Base-by-base conservation (phyloP, 35 echinoderm and acorn worm genomes). In the Amphiura filiformis region DNA sequence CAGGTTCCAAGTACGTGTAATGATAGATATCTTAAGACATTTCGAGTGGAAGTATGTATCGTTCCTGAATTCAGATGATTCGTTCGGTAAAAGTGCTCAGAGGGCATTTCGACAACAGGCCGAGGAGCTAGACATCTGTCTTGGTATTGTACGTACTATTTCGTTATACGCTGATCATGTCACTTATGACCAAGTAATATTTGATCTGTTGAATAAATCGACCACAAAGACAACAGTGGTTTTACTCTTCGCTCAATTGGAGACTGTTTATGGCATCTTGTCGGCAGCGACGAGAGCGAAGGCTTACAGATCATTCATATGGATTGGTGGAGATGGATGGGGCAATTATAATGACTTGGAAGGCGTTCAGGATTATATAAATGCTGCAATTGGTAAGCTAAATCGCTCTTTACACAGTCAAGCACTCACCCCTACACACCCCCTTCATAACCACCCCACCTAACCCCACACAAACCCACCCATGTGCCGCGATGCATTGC, bases 311-410 rank as follows among this genome's bases (percentile, higher is more conserved):
- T 37, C 86, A 3, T 97, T 97, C 38, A 94, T 94, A 40, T 97
- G 95, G 95, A 91, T 97, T 32, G 95, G 91, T 1, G 93, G 95
- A 79, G 92, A 94, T 87, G 95, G 95, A 15, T 97, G 95, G 95
- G 95, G 89, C 13, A 94, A 94, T 76, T 94, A 97, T 76, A 89
- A 84, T 1, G 12, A 83, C 32, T 32, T 92, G 0, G 85, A 77
- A 12, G 82, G 64, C 12, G 40, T 94, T 14, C 56, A 70, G 49
- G 93, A 79, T 26, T 17, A 78, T 38, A 80, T 87, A 39, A 75
- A 84, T 5, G 78, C 88, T 42, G 88, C 93, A 38, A 14, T 91
- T 31, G 93, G 93, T 94, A 88, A 91, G 93, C 76, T n/a, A n/a
- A n/a, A n/a, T n/a, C n/a, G n/a, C n/a, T n/a, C n/a, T n/a, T n/a